Base-by-base conservation (phyloP, 2,888 invertebrate genomes). In the Eupelmus urozonus region DNA sequence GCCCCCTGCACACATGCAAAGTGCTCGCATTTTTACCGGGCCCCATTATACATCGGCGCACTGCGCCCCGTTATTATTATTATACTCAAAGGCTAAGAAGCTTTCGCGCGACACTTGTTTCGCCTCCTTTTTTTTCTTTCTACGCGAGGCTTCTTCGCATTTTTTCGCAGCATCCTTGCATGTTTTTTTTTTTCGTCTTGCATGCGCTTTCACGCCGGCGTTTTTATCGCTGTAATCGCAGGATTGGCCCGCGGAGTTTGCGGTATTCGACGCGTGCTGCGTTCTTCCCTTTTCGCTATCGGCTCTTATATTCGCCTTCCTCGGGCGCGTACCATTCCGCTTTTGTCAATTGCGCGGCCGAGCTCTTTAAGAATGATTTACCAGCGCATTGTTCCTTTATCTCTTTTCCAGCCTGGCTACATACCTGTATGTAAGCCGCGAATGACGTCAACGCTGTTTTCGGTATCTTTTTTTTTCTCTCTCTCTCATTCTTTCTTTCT, bases 331-430 rank as follows among this genome's bases (percentile, higher is more conserved):
- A n/a, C 16, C 25, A 7, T 40, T 60, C 23, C 13, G 34, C 5
- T 45, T 53, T 65, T 25, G 45, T 7, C 63, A 51, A 60, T 71
- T 18, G 51, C 16, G 3, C 2, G 3, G 40, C 59, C 2, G 9
- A 34, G 9, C 60, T 60, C 13, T 65, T 49, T 25, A 25, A 27
- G 34, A 51, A 63, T 62, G 72, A 72, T 72, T 72, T 72, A 72
- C 29, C 63, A 11, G 18, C 7, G 72, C 53, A 72, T 63, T 63
- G 72, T 63, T 63, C 29, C 13, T 29, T 60, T 59, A 42, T 49
- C 16, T 45, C 27, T 27, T 67, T 45, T 45, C 16, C 16, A 9
- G 3, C 34, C 3, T 34, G 9, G 2, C 51, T 27, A 27, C 7
- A 29, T 29, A 16, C 16, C 16, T 51, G 9, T 13, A 29, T 16